Percentiles rank a stretch among this genome's conserved stretches.
Conservation (phyloP, 1,140 invertebrate genomes). For the Heliconius himera region DNA sequence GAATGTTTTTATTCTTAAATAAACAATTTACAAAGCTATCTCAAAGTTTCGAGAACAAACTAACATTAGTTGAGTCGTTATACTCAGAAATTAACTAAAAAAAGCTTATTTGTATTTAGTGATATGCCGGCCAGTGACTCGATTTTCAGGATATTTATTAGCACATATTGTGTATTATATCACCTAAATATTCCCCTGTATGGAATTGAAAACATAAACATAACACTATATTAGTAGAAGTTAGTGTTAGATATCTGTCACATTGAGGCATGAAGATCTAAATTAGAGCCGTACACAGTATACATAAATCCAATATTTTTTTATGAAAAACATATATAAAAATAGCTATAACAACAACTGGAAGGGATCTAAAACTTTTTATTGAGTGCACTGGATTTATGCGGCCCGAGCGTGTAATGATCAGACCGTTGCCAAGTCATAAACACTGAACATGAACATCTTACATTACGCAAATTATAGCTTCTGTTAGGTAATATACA, state of each 20-base stretch:
- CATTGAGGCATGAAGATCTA: not conserved
- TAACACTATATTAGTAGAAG: not conserved
- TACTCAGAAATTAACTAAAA: too few species aligned
- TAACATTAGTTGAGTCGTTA: not conserved
- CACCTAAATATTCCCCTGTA: not conserved
- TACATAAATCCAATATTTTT: too few species aligned
- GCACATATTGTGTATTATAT: not conserved
- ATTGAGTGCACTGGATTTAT: slow-evolving; percentile 46
- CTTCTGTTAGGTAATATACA: slow-evolving; percentile 36
- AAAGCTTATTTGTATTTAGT: too few species aligned
- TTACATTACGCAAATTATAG: slow-evolving; percentile 47
- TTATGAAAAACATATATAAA: not conserved
- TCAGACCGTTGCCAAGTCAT: slow-evolving; percentile 57
- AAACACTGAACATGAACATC: slow-evolving; percentile 48
- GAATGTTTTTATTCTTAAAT: slow-evolving; percentile 5
- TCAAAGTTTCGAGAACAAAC: not conserved
- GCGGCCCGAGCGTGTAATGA: slow-evolving; percentile 45
- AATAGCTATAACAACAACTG: slow-evolving; percentile 9
- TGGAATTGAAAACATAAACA: not conserved
- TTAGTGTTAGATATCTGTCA: not conserved
- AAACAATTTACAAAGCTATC: not conserved
- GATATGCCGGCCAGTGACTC: not conserved
- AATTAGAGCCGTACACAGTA: too few species aligned
- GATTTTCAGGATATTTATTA: not conserved
- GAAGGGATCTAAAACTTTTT: slow-evolving; percentile 35